Evolutionary conservation across 2,888 invertebrate genomes (phyloP), one percentile per base, ranked within the genome.

Genomic region (Platycheirus albimanus): DNA sequence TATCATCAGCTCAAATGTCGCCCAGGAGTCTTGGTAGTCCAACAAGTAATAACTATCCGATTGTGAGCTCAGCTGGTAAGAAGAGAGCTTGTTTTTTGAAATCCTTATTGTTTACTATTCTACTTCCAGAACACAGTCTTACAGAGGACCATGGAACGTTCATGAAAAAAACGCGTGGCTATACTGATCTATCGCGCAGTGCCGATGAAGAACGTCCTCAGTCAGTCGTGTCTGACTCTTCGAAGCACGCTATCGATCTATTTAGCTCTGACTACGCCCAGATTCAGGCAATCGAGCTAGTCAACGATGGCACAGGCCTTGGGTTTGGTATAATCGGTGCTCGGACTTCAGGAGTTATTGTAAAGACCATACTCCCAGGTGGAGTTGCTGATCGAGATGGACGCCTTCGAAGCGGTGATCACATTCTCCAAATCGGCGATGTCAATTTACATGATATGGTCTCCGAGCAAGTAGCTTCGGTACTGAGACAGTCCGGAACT

Each of bases 281-380:
- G 92, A 96, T 99, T 87, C 99, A 99, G 93, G 97, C 98, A 77
- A 98, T 99, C 87, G 98, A 99, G 90, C 93, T 99, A 85, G 95
- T 98, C 51, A 99, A 99, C 91, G 99, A 99, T 93, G 99, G 98
- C 81, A 97, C 98, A 77, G 99, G 99, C 30, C 94, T 99, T 86
- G 99, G 99, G 41, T 99, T 99, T 92, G 99, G 98, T 79, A 99
- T 99, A 88, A 98, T 99, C 88, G 99, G 99, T 20, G 97, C 97
- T 56, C 94, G 98, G 87, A 98, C 98, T 86, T 98, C 99, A 86
- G 99, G 99, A 5, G 99, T 99, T n/a, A 99, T 99, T 85, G 99
- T 99, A 11, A 99, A 99, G 91, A 99, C 99, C 13, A 99, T 99
- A 86, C 92, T 99, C 77, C 98, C 98, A 0, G 99, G 98, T 5